phyloP scores from a whole-genome alignment of 2,888 invertebrate genomes.

The Apodemia duryi region DNA sequence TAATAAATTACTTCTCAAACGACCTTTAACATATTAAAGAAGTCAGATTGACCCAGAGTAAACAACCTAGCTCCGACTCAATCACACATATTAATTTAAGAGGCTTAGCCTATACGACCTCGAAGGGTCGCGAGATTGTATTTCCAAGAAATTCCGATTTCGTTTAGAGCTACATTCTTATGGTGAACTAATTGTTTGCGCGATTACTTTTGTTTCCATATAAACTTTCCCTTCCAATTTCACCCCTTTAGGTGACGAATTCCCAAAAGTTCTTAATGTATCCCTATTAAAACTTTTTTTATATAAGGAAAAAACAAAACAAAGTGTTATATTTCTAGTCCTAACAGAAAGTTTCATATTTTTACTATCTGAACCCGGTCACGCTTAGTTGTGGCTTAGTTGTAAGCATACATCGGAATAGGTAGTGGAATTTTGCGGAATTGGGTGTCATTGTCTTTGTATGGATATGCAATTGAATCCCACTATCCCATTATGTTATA shows the following conservation, averaged over 20 bases:
- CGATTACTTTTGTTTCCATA: background rate
- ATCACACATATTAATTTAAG: conserved; percentile 10
- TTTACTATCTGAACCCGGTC: too few relatives aligned
- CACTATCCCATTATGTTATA: too few relatives aligned
- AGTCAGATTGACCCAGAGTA: background rate
- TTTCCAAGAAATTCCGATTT: background rate
- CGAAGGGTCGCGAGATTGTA: conserved; percentile 3
- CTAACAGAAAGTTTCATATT: too few relatives aligned
- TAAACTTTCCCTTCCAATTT: background rate
- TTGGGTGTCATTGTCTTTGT: too few relatives aligned
- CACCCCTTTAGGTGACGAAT: background rate
- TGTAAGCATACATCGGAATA: too few relatives aligned
- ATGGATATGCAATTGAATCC: too few relatives aligned
- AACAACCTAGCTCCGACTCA: background rate
- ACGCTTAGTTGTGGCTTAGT: too few relatives aligned
- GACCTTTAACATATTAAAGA: background rate
- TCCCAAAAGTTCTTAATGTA: too few relatives aligned
- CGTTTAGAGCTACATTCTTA: background rate
- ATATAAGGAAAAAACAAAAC: too few relatives aligned
- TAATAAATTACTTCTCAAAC: background rate
- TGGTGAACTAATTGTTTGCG: background rate
- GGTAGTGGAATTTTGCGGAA: too few relatives aligned
- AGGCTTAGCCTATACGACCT: background rate
- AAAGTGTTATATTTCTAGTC: too few relatives aligned
- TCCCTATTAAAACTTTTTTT: too few relatives aligned